Percentiles rank a stretch among this genome's conserved stretches.
Evolutionary conservation across 2,797 vertebrate species (phyloP).

Genomic region (Sebastes nivosus): DNA sequence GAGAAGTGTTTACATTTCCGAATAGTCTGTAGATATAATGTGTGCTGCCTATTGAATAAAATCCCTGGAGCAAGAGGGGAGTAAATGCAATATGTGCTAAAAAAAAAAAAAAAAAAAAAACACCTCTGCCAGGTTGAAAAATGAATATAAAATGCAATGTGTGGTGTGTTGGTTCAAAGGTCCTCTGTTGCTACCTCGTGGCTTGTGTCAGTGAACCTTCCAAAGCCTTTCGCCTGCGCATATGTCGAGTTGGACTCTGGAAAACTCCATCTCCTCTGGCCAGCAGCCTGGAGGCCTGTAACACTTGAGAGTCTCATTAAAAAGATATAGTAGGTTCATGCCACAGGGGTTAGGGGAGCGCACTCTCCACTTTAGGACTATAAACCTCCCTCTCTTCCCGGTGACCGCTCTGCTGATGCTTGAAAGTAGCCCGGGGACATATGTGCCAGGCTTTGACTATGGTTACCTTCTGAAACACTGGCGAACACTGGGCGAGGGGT

Average conservation of each 20-base stretch:
- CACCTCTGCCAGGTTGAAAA: constrained; percentile 36
- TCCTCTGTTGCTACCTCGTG: constrained; percentile 34
- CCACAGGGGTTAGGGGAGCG: constrained; percentile 60
- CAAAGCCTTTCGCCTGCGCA: constrained; percentile 22
- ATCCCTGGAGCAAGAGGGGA: constrained; percentile 32
- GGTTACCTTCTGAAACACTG: constrained; percentile 11
- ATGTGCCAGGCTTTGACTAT: constrained; percentile 26
- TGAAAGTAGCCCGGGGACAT: constrained; percentile 61
- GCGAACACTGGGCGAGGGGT: neutral
- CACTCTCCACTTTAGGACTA: constrained; percentile 61
- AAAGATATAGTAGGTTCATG: constrained; percentile 68
- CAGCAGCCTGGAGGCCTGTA: constrained; percentile 50
- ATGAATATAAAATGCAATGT: constrained; percentile 42
- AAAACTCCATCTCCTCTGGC: constrained; percentile 58
- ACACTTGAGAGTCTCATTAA: constrained; percentile 65
- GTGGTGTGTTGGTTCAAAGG: constrained; percentile 44
- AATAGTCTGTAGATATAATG: constrained; percentile 34
- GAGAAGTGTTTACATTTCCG: constrained; percentile 37
- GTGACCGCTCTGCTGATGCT: constrained; percentile 30
- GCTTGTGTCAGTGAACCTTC: constrained; percentile 27
- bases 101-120: neutral
- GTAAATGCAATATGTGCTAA: constrained; percentile 34
- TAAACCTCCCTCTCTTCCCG: constrained; percentile 63
- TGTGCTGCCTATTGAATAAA: constrained; percentile 29
- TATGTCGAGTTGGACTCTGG: constrained; percentile 37